These are phyloP conservation scores for Ochotona curzoniae DNA, from an alignment of 2,113 vertebrate species.

Conservation along the genomic window DNA sequence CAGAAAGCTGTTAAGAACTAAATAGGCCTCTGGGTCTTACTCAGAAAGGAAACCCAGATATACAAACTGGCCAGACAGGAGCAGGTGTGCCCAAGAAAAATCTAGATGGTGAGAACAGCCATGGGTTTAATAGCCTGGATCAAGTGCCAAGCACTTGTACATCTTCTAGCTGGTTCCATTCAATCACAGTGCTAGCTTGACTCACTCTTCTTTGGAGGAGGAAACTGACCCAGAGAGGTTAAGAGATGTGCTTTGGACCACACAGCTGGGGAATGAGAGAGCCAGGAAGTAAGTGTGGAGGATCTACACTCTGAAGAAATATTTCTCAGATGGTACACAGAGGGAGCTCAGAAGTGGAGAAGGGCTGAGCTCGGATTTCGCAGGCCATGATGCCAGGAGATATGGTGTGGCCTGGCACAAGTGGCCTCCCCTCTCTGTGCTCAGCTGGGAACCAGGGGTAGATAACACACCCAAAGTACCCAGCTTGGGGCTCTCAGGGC, in stretches of 20 bases:
- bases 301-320: background rate
- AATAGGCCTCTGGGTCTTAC: background rate
- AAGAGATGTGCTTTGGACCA: background rate
- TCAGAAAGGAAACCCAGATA: background rate
- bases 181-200: background rate
- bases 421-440: background rate
- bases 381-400: background rate
- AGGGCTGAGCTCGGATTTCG: background rate
- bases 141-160: background rate
- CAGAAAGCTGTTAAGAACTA: background rate
- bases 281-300: background rate
- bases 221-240: background rate
- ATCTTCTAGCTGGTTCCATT: background rate
- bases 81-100: background rate
- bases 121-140: background rate
- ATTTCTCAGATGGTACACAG: background rate
- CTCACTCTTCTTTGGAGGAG: background rate
- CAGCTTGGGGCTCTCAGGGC: accelerated
- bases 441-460: background rate
- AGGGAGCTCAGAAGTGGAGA: background rate
- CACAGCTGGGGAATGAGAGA: background rate
- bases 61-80: background rate
- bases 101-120: background rate
- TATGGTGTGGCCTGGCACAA: background rate
- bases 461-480: background rate